Evolutionary conservation across 2,888 invertebrate species (phyloP).

Genomic region (Platycheirus rosarum): DNA sequence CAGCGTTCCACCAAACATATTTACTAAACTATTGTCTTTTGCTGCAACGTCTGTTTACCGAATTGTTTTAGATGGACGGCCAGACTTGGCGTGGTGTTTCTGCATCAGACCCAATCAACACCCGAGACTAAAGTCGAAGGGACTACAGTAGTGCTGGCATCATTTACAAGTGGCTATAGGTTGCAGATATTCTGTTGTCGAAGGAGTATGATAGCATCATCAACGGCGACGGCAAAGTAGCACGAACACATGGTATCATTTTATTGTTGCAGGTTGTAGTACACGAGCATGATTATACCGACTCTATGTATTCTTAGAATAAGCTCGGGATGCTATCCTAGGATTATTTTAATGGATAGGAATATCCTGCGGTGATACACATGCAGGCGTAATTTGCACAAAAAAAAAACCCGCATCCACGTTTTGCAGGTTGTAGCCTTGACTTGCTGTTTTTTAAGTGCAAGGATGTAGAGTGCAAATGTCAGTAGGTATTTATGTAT

Average conservation of each 20-base stretch:
- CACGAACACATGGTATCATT: conserved; percentile 7
- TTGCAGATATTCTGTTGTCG: conserved; percentile 23
- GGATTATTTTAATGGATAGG: conserved; percentile 51
- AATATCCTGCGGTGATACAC: conserved; percentile 10
- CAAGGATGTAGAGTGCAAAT: conserved; percentile 1
- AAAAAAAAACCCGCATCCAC: conserved; percentile 25
- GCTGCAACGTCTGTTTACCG: conserved; percentile 22
- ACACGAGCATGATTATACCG: conserved; percentile 7
- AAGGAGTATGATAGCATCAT: too few species aligned
- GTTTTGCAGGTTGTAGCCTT: conserved; percentile 48
- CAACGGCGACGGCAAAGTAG: not conserved
- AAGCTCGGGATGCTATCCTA: conserved; percentile 27
- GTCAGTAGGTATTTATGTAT: not conserved
- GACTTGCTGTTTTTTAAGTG: conserved; percentile 42
- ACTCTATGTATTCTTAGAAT: conserved; percentile 36
- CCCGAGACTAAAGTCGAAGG: not conserved
- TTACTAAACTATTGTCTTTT: conserved; percentile 45
- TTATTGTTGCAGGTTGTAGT: conserved; percentile 15
- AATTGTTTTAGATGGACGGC: conserved; percentile 32
- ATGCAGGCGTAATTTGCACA: conserved; percentile 19
- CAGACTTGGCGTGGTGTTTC: conserved; percentile 7
- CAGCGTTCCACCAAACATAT: conserved; percentile 49
- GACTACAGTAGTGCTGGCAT: conserved; percentile 6
- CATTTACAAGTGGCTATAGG: conserved; percentile 20
- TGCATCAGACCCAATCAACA: conserved; percentile 9